Evolutionary conservation across 2,888 invertebrate species (phyloP).

Genomic region (Heliconius aoede): DNA sequence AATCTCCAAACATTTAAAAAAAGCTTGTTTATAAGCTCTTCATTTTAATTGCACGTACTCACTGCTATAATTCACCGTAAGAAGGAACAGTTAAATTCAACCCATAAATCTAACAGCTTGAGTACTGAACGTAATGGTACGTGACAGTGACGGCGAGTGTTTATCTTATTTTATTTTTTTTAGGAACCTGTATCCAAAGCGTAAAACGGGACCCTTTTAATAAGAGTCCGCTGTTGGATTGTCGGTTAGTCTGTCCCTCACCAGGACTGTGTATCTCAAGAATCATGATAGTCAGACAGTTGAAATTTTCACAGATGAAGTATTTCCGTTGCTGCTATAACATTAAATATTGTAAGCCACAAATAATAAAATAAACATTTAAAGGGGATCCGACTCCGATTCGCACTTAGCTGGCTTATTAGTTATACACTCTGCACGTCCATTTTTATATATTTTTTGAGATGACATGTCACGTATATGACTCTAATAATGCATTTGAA

Average conservation of each 20-base stretch:
- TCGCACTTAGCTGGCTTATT: background rate
- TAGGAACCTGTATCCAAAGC: no score
- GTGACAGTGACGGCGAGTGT: slow-evolving; percentile 30
- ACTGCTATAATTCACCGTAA: slow-evolving; percentile 40
- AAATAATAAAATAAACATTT: no score
- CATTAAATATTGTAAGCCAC: no score
- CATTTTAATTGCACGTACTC: slow-evolving; percentile 33
- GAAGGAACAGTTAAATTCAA: slow-evolving; percentile 42
- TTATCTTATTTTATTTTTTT: background rate
- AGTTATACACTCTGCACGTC: background rate
- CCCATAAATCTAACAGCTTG: slow-evolving; percentile 45
- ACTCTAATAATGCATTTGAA: background rate
- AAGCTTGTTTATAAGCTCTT: slow-evolving; percentile 4
- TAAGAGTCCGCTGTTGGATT: no score
- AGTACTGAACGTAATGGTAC: slow-evolving; percentile 35
- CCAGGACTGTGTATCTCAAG: no score
- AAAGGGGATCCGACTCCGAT: no score
- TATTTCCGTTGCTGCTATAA: no score
- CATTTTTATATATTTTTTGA: background rate
- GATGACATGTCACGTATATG: background rate
- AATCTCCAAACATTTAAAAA: background rate
- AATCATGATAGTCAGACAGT: no score
- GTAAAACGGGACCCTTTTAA: no score
- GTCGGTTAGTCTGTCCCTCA: no score
- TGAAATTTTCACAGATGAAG: no score